A percentile compares a stretch with the other conserved stretches of the same genome.
Conservation (phyloP, 2,888 invertebrate genomes). For the Hypomecis punctinalis region DNA sequence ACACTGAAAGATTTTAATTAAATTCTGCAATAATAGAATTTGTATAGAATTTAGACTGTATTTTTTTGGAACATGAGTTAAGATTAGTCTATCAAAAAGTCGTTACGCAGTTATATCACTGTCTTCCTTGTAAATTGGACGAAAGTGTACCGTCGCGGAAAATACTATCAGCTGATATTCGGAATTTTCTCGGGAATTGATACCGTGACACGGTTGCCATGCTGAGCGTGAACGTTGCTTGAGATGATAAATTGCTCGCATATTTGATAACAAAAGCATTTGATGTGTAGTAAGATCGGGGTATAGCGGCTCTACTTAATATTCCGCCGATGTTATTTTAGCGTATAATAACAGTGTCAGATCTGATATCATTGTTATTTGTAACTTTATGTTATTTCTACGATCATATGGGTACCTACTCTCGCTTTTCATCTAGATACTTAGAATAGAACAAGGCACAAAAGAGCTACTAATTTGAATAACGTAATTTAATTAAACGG, state of each 20-base stretch:
- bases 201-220: conserved; percentile 44
- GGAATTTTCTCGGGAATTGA: conserved; percentile 48
- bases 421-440: not conserved
- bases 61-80: too few species aligned
- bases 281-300: conserved; percentile 20
- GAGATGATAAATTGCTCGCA: conserved; percentile 35
- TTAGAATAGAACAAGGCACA: not conserved
- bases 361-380: conserved; percentile 9
- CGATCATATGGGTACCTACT: too few species aligned
- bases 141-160: conserved; percentile 61
- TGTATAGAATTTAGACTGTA: too few species aligned
- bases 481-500: not conserved
- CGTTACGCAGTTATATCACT: conserved; percentile 10
- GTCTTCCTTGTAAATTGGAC: conserved; percentile 40
- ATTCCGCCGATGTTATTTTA: conserved; percentile 25
- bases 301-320: conserved; percentile 24
- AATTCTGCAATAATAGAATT: too few species aligned
- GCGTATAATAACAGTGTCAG: conserved; percentile 12
- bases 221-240: conserved; percentile 44
- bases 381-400: not conserved
- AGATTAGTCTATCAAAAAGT: not conserved
- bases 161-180: conserved; percentile 59
- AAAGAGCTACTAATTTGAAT: not conserved
- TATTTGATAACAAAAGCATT: conserved; percentile 36
- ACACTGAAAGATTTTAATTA: too few species aligned